Base-by-base conservation (phyloP, 2,113 vertebrate genomes). In the Paedocypris sp. region DNA sequence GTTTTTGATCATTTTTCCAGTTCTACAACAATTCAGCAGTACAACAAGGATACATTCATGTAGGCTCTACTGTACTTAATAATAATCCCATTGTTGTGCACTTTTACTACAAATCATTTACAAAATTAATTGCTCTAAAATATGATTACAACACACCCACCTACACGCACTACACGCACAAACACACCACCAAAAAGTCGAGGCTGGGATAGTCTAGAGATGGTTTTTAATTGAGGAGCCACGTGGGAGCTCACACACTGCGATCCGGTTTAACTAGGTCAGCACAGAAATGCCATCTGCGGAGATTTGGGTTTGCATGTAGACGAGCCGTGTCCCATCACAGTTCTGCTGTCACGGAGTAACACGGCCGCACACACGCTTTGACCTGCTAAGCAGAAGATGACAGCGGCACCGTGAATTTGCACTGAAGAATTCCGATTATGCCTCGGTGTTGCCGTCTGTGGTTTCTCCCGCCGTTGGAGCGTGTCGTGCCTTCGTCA, bases 231-330 rank as follows among this genome's bases (percentile, higher is more conserved):
- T 54, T 60, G 46, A 50, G 47, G 16, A 52, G 33, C 41, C 50
- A 13, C 50, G 35, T 22, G 61, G 64, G 70, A 66, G 59, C 47
- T 66, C 58, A 56, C 53, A 54, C 35, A 15, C 58, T 31, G 45
- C 54, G 70, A 47, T 62, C 58, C 22, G 29, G n/a, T 23, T 60
- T 57, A 75, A 75, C 58, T 75, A 68, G 73, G 73, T 73, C 73
- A 73, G 35, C 16, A 6, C 64, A 68, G 52, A 41, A 54, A 45
- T 26, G 36, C 48, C 73, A 70, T 66, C 62, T 70, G 67, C 42
- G 50, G 45, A 43, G 23, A 64, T 49, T 70, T 54, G 26, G 48
- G 60, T 52, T 64, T 35, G 52, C 33, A 52, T 62, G 47, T 25
- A 57, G 20, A 60, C 23, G 16, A 47, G 18, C 46, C 22, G 39